Evolutionary conservation across 92 coral and sea anemone species (phyloP).

Genomic region (Zoanthus sociatus): DNA sequence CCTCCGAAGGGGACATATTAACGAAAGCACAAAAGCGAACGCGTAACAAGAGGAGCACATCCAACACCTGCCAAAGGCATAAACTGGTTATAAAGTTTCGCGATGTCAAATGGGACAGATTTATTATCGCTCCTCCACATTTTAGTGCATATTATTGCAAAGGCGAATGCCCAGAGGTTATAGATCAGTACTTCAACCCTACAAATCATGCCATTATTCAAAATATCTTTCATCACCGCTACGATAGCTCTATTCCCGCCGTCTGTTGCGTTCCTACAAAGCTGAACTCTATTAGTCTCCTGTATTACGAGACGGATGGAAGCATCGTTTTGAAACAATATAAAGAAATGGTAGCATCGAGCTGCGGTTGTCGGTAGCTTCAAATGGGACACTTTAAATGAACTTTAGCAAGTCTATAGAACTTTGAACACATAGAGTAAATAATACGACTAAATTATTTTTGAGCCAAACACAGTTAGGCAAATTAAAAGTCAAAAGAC

Average conservation of each 20-base stretch:
- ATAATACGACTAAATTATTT: slow-evolving; percentile 42
- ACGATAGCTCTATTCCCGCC: slow-evolving; percentile 80
- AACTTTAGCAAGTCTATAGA: neutral
- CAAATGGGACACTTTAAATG: neutral
- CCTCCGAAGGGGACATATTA: slow-evolving; percentile 20
- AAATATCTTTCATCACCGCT: slow-evolving; percentile 87
- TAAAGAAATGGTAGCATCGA: slow-evolving; percentile 88
- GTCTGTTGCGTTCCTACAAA: slow-evolving; percentile 98
- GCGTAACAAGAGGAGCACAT: slow-evolving; percentile 54
- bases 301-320: slow-evolving; percentile 87
- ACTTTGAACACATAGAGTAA: slow-evolving; percentile 24
- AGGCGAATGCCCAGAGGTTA: slow-evolving; percentile 90
- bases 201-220: slow-evolving; percentile 93
- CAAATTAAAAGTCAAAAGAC: slow-evolving; percentile 76
- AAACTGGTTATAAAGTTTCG: slow-evolving; percentile 86
- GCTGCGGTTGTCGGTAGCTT: slow-evolving; percentile 94
- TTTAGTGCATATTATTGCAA: slow-evolving; percentile 91
- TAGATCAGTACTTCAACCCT: slow-evolving; percentile 80
- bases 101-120: slow-evolving; percentile 82
- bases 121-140: slow-evolving; percentile 95
- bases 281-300: slow-evolving; percentile 84
- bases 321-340: slow-evolving; percentile 83
- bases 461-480: slow-evolving; percentile 23
- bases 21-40: slow-evolving; percentile 53
- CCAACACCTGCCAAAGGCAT: slow-evolving; percentile 74